Conservation (phyloP, 2,888 invertebrate species). For the Venusia cambrica region DNA sequence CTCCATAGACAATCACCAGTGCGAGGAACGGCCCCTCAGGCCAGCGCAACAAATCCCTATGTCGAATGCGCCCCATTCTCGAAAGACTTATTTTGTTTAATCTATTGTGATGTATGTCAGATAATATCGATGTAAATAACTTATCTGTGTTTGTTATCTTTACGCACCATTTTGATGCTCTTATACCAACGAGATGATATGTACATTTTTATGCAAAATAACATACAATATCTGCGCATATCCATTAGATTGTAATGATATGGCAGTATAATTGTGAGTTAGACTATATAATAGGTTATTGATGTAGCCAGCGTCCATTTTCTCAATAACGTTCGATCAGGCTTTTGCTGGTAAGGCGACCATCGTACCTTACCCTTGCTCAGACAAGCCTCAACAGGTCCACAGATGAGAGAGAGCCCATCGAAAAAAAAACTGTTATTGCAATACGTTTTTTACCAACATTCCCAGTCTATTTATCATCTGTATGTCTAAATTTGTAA, state of each 20-base stretch:
- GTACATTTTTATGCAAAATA: conserved; percentile 9
- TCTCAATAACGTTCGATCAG: too few species aligned
- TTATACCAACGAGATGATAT: conserved; percentile 12
- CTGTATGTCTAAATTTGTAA: conserved; percentile 23
- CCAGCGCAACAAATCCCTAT: conserved; percentile 74
- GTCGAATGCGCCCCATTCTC: conserved; percentile 69
- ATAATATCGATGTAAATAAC: conserved; percentile 43
- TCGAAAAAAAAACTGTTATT: conserved; percentile 8
- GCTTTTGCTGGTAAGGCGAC: too few species aligned
- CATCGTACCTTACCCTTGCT: too few species aligned
- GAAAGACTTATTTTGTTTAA: conserved; percentile 79
- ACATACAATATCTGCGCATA: conserved; percentile 16
- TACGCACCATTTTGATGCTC: conserved; percentile 27
- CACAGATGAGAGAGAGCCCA: too few species aligned
- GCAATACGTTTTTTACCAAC: conserved; percentile 26
- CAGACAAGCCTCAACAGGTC: too few species aligned
- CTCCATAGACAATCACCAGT: conserved; percentile 76
- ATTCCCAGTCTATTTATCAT: conserved; percentile 43
- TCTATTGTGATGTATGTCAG: conserved; percentile 36
- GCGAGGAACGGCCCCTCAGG: conserved; percentile 73
- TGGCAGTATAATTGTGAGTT: conserved; percentile 12
- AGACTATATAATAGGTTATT: conserved; percentile 8
- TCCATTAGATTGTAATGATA: conserved; percentile 15
- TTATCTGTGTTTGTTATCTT: conserved; percentile 20
- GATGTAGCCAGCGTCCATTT: too few species aligned